phyloP scores from a whole-genome alignment of 2,888 invertebrate species.

The Poecilus cupreus region DNA sequence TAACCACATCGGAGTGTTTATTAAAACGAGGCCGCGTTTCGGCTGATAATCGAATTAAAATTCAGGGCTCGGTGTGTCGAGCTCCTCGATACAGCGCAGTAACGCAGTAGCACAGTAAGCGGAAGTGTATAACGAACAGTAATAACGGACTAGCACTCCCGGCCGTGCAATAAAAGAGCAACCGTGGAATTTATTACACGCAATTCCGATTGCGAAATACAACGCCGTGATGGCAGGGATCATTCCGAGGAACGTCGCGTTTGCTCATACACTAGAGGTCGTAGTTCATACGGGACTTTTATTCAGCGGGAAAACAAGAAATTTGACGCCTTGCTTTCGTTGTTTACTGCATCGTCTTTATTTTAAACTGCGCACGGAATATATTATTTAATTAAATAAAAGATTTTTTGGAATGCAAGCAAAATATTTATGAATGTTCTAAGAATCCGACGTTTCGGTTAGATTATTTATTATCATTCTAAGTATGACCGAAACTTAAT shows the following conservation, averaged over 20 bases:
- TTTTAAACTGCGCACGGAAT: no score
- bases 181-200: slow-evolving; percentile 47
- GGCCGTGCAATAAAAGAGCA: slow-evolving; percentile 38
- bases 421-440: no score
- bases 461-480: no score
- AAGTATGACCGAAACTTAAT: no score
- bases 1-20: background rate
- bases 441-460: no score
- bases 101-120: slow-evolving; percentile 1
- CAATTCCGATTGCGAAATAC: slow-evolving; percentile 49
- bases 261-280: background rate
- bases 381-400: no score
- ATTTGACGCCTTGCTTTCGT: no score
- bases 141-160: slow-evolving; percentile 50
- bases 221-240: background rate
- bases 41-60: slow-evolving; percentile 35
- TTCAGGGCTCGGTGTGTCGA: background rate
- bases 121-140: slow-evolving; percentile 46
- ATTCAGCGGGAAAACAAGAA: background rate
- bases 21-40: slow-evolving; percentile 8
- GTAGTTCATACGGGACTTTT: background rate
- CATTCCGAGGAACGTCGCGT: background rate
- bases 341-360: no score
- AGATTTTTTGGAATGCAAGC: no score
- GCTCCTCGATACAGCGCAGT: background rate